Base-by-base conservation (phyloP, 2,797 vertebrate species). In the Coregonus suidteri region DNA sequence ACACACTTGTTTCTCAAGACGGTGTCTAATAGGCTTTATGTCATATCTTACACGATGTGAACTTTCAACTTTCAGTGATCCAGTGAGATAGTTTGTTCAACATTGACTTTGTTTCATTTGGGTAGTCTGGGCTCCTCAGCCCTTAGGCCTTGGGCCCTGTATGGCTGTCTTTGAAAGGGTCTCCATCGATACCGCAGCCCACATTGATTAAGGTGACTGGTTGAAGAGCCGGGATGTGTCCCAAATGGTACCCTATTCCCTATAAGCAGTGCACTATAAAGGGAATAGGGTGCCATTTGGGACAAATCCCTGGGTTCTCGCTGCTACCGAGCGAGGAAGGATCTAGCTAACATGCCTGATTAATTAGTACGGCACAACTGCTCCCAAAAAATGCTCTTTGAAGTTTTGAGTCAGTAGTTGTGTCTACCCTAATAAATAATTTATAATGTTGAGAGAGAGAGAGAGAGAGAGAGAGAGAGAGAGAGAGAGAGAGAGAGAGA, bases 351-450 rank as follows among this genome's bases (percentile, higher is more conserved):
- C 77, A 37, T 7, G 47, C 73, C 72, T 83, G 85, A 82, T 85
- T 89, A 86, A 88, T 90, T 87, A 82, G 79, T 41, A 70, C 75
- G 65, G 75, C 70, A 73, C 67, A 9, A 64, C 71, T 72, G 30
- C 73, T 67, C 70, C 71, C 37, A 77, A 82, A 76, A 82, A 69
- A 71, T 25, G 66, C 73, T 82, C 81, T 86, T 88, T 88, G 82
- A 88, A 82, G 81, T 87, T 82, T 77, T 34, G 80, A 87, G 83
- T 89, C 85, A 91, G 87, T 83, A 87, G 75, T 86, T 88, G 83
- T 81, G 77, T 82, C 78, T 73, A 59, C 51, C 6, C 71, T 86
- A 73, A 86, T 90, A 81, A 87, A 92, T 89, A 84, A 90, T 85
- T 37, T 18, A 35, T 73, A 73, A 80, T 77, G 81, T 78, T 79